Conservation (phyloP, 2,113 vertebrate species). For the Anseranas semipalmata region DNA sequence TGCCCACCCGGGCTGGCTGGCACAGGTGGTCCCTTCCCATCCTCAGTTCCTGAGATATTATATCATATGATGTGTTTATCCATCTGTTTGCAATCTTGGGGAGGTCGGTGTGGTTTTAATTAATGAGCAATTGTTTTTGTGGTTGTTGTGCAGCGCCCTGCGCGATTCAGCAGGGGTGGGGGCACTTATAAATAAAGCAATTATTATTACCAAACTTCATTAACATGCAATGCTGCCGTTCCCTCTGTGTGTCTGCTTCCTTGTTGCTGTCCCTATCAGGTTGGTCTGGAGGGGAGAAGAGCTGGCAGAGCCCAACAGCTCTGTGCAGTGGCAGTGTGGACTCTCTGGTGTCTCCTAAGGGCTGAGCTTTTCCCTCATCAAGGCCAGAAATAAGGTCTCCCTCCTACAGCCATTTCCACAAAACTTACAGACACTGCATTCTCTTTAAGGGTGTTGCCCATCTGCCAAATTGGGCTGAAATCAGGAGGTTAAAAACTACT, state of each 20-base stretch:
- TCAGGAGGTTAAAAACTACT: background rate
- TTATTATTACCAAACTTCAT: slow-evolving; percentile 60
- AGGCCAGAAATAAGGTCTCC: background rate
- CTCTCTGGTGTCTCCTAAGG: background rate
- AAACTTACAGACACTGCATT: background rate
- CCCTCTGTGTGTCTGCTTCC: background rate
- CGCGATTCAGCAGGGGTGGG: slow-evolving; percentile 59
- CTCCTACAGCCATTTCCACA: background rate
- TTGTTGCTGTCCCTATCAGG: background rate
- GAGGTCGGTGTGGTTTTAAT: slow-evolving; percentile 66
- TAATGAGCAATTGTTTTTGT: slow-evolving; percentile 72
- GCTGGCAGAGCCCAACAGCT: background rate
- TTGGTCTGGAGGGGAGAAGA: background rate
- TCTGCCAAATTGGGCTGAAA: background rate
- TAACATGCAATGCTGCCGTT: background rate
- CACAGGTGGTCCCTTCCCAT: slow-evolving; percentile 59
- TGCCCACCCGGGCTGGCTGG: background rate
- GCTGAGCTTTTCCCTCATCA: background rate
- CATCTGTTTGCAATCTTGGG: slow-evolving; percentile 60
- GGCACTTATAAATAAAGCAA: slow-evolving; percentile 63
- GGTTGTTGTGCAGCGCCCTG: slow-evolving; percentile 42
- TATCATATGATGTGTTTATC: slow-evolving; percentile 50
- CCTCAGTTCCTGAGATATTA: slow-evolving; percentile 31
- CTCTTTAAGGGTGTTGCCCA: background rate
- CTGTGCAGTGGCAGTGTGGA: background rate